Conservation (phyloP, 1,140 invertebrate genomes). For the Cydia amplana region DNA sequence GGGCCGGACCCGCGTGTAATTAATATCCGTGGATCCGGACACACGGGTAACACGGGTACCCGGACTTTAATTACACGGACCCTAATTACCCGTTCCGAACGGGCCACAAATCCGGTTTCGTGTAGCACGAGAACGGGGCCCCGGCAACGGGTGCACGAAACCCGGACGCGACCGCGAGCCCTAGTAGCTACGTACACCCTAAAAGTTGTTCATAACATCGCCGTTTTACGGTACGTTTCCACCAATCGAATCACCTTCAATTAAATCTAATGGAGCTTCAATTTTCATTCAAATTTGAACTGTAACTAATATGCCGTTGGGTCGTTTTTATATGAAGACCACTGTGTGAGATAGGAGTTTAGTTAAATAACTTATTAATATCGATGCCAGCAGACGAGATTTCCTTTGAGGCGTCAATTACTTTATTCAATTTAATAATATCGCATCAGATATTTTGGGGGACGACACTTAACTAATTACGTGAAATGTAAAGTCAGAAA, state of each 20-base stretch:
- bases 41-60: too few relatives aligned
- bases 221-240: slow-evolving; percentile 10
- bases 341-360: neutral
- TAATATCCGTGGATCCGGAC: too few relatives aligned
- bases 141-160: too few relatives aligned
- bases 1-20: too few relatives aligned
- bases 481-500: neutral
- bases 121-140: too few relatives aligned
- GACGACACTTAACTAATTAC: neutral
- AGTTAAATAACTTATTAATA: neutral
- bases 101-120: too few relatives aligned
- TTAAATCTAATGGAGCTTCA: neutral
- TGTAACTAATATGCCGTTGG: neutral
- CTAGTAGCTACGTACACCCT: too few relatives aligned
- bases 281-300: neutral
- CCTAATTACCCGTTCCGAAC: too few relatives aligned
- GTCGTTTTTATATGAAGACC: neutral
- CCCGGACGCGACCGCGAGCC: too few relatives aligned
- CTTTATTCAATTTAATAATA: neutral
- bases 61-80: too few relatives aligned
- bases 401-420: slow-evolving; percentile 17
- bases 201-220: neutral
- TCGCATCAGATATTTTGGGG: neutral
- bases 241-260: neutral
- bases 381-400: neutral